Conservation (phyloP, 2,888 invertebrate genomes). For the Spodoptera picta region DNA sequence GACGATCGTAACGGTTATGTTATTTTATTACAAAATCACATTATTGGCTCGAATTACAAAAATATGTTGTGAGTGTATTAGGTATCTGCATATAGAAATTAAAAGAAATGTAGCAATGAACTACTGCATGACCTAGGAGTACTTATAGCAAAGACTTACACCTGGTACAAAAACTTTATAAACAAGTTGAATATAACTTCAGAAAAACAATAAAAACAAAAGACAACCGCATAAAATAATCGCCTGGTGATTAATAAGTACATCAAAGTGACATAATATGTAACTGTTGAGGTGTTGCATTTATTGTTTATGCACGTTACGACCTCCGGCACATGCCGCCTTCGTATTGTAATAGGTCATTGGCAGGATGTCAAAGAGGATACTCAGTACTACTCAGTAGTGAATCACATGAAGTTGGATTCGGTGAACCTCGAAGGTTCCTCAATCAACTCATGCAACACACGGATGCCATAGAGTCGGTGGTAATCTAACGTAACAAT, state of each 20-base stretch:
- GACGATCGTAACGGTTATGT: no score
- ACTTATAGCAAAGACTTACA: no score
- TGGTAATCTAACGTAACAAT: slow-evolving; percentile 57
- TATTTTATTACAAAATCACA: no score
- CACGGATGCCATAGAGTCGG: slow-evolving; percentile 53
- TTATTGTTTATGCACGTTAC: slow-evolving; percentile 57
- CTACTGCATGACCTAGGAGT: no score
- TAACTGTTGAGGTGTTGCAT: slow-evolving; percentile 55
- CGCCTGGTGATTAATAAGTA: slow-evolving; percentile 46
- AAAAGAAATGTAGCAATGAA: no score
- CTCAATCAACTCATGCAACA: slow-evolving; percentile 62
- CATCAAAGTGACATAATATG: slow-evolving; percentile 53
- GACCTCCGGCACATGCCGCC: slow-evolving; percentile 52
- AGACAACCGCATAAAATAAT: slow-evolving; percentile 3
- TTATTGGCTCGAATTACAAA: no score
- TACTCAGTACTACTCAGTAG: slow-evolving; percentile 42
- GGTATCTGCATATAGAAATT: no score
- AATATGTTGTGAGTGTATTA: no score
- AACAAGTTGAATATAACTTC: no score
- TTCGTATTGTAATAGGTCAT: slow-evolving; percentile 80
- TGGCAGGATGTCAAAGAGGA: slow-evolving; percentile 79
- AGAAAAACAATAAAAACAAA: no score
- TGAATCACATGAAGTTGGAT: slow-evolving; percentile 61
- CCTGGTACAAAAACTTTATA: no score
- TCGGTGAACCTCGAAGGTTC: slow-evolving; percentile 40